Base-by-base conservation (phyloP, 2,113 vertebrate genomes). In the Acinonyx jubatus region DNA sequence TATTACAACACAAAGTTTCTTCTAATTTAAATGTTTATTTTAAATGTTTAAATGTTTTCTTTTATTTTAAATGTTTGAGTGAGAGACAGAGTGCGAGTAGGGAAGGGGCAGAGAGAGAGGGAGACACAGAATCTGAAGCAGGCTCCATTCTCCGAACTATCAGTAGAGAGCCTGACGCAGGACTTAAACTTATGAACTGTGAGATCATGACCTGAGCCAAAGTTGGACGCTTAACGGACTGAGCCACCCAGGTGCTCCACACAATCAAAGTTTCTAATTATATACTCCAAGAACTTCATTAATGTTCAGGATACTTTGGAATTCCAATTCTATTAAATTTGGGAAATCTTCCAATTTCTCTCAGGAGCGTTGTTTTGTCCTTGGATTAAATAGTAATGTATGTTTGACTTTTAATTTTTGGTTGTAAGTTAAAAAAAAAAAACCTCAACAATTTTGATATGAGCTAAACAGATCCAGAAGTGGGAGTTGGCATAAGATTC, bases 211-310 rank as follows among this genome's bases (percentile, higher is more conserved):
- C 16, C 52, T 55, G 52, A 55, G 5, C 52, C 52, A 55, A 55
- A 55, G 52, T 55, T 18, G 15, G 52, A 57, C 5, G 7, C 19
- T 23, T 57, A 57, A 21, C 7, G 7, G 55, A 57, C 55, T 57
- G 55, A 57, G 19, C 7, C 19, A 57, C 55, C 19, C 55, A 57
- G 19, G 55, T 19, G 7, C 55, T 57, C 19, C 55, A 57, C 55
- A 57, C 55, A 87, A 87, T 63, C 33, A 89, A 87, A 41, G 19
- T 96, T 95, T 90, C 73, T 76, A 89, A 31, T 86, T 79, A 55
- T 74, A 73, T 91, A 25, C 38, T 55, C 63, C 3, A n/a, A 66
- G 41, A 96, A 55, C 27, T 66, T 94, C 18, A 61, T 33, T 87
- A 79, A 87, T 78, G 33, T 33, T 90, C 14, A 71, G 63, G 84